Evolutionary conservation across 1,140 invertebrate genomes (phyloP).

Genomic region (Drosophila setifemur): DNA sequence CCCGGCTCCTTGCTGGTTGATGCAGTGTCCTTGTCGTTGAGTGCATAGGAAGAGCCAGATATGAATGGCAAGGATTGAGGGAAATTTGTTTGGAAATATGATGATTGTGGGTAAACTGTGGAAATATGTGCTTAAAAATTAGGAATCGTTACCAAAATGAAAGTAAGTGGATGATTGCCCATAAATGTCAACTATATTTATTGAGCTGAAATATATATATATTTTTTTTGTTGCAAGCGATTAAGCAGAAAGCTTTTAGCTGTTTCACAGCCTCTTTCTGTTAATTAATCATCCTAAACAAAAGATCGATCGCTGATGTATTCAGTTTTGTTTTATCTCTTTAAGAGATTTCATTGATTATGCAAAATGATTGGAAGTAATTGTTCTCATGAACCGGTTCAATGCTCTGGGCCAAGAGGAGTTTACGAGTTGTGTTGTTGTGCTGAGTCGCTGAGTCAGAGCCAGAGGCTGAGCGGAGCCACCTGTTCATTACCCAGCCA

Average conservation of each 20-base stretch:
- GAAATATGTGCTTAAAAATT: not conserved
- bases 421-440: not conserved
- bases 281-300: constrained; percentile 8
- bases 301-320: not conserved
- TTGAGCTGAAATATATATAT: no score
- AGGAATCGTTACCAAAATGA: no score
- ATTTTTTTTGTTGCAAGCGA: no score
- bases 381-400: constrained; percentile 35
- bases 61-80: not conserved
- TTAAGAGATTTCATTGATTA: constrained; percentile 13
- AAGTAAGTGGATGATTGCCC: no score
- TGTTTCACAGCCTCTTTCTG: no score
- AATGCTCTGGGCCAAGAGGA: constrained; percentile 25
- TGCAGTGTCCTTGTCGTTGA: constrained; percentile 33
- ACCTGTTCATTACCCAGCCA: constrained; percentile 60
- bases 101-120: not conserved
- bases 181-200: no score
- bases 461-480: constrained; percentile 8
- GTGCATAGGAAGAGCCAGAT: constrained; percentile 5
- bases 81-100: constrained; percentile 7
- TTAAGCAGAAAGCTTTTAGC: no score
- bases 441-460: constrained; percentile 15
- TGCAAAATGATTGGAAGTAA: constrained; percentile 33
- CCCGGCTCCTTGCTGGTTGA: constrained; percentile 34
- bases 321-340: not conserved